These are phyloP conservation scores for Drosophila oshimai DNA, from an alignment of 1,140 invertebrate species.

Conservation along the genomic window DNA sequence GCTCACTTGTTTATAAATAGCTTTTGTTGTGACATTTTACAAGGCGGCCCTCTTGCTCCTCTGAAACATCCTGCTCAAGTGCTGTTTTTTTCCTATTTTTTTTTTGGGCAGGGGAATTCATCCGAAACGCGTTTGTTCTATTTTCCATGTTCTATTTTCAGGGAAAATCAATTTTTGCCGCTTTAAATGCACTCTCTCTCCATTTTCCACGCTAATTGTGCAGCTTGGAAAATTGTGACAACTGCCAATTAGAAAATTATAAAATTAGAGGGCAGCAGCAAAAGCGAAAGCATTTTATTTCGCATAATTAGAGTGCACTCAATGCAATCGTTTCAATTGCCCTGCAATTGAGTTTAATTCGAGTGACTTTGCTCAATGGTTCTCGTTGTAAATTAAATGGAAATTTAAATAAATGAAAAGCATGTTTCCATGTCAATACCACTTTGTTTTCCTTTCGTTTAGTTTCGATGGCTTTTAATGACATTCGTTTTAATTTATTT, in stretches of 20 bases:
- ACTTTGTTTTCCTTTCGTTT: not conserved
- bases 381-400: not conserved
- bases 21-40: slow-evolving; percentile 72
- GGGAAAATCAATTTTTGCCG: slow-evolving; percentile 52
- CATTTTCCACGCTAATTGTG: not conserved
- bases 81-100: not conserved
- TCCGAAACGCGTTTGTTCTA: slow-evolving; percentile 2
- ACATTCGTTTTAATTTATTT: not conserved
- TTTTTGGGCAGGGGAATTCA: slow-evolving; percentile 1
- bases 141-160: slow-evolving; percentile 52
- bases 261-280: no score
- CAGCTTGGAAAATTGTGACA: not conserved
- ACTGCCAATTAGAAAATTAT: not conserved
- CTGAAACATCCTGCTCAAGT: slow-evolving; percentile 10
- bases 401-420: not conserved
- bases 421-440: slow-evolving; percentile 4
- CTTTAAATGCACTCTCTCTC: not conserved
- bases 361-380: not conserved
- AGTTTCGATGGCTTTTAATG: not conserved
- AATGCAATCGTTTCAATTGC: not conserved
- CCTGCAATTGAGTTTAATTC: slow-evolving; percentile 18
- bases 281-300: not conserved
- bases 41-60: not conserved
- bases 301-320: not conserved
- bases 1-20: slow-evolving; percentile 65